These are phyloP conservation scores for Tetragonula clypearis DNA, from an alignment of 1,140 invertebrate species.

Conservation along the genomic window DNA sequence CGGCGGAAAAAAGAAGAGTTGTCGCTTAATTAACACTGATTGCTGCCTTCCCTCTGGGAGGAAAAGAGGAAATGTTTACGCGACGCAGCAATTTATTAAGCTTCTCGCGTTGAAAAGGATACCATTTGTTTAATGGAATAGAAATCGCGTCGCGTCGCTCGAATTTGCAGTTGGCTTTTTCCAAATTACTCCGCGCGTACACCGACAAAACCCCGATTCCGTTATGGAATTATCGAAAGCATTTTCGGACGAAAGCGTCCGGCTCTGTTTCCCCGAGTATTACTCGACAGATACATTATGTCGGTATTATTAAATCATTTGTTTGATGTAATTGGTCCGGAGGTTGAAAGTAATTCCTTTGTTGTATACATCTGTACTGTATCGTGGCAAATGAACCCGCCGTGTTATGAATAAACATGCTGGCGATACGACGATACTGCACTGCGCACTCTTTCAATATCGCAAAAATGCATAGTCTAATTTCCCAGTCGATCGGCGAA, in stretches of 20 bases:
- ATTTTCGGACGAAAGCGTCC: background rate
- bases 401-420: background rate
- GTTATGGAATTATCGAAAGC: background rate
- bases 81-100: conserved; percentile 8
- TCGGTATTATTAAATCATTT: background rate
- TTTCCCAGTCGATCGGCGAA: too few species aligned
- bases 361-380: too few species aligned
- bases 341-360: background rate
- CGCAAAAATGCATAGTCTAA: too few species aligned
- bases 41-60: background rate
- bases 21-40: background rate
- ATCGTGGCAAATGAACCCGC: background rate
- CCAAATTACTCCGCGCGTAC: too few species aligned
- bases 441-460: background rate
- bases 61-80: too few species aligned
- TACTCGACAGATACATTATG: background rate
- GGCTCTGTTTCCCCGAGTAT: background rate
- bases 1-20: background rate
- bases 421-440: background rate
- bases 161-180: background rate
- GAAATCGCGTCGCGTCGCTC: background rate
- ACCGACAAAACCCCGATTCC: background rate
- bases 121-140: conserved; percentile 12
- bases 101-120: background rate
- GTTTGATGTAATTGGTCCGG: too few species aligned